Base-by-base conservation (phyloP, 2,888 invertebrate species). In the Phalera bucephala region DNA sequence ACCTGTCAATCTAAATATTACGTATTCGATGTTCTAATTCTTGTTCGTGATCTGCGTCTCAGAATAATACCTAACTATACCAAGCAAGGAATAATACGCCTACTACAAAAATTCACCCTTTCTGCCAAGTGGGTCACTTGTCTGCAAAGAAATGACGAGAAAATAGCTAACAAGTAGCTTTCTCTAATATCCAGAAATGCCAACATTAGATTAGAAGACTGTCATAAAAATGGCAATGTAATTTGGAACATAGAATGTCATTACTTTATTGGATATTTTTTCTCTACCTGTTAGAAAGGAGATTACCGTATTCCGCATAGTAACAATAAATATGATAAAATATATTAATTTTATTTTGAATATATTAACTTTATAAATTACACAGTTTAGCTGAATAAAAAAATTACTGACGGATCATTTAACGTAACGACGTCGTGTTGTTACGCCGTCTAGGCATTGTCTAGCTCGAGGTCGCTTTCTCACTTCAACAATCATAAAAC, bases 121-220 rank as follows among this genome's bases (percentile, higher is more conserved):
- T 42, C 68, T 83, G 86, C 86, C 86, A 86, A 86, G 67, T 86
- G 62, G 86, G 86, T 82, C 82, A 80, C 70, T 66, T 67, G 74
- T 73, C 73, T 65, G 64, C 71, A 75, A 70, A 65, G 70, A 63
- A 57, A 63, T 64, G 67, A 60, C 45, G 52, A 64, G 64, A 64
- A 72, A 74, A 70, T 58, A 62, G 45, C 49, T 47, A 58, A 53
- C 61, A 62, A 57, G 61, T 42, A 52, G 45, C 51, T 57, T 56
- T 60, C 52, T 57, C 47, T 61, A 49, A 56, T 47, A 59, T 51
- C 49, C 36, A 36, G 39, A 41, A 50, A 54, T 43, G 45, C 47
- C 30, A 45, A 54, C 51, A 40, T 41, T 45, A 49, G 53, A 56
- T 42, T 32, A 12, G 21, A 35, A 48, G 40, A 43, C 50, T 48